Evolutionary conservation across 2,888 invertebrate species (phyloP).

Genomic region (Gonocerus acuteangulatus): DNA sequence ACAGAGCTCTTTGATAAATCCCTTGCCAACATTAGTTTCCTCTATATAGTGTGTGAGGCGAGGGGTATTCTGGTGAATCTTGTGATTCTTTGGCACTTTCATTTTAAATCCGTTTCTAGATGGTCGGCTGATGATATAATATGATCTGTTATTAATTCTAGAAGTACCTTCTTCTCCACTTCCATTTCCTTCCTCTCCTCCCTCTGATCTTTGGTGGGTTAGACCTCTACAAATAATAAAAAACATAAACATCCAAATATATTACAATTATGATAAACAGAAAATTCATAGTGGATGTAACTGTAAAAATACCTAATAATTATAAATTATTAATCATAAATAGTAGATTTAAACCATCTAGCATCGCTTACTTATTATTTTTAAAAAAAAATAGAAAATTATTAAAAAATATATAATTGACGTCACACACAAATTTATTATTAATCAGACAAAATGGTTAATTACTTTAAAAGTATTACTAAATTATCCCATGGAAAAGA

Average conservation of each 20-base stretch:
- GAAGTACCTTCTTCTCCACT: conserved; percentile 16
- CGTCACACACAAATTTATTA: too few species aligned
- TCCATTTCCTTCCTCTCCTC: conserved; percentile 2
- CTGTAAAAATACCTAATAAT: neutral
- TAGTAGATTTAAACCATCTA: neutral
- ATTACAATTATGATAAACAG: neutral
- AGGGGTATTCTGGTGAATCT: conserved; percentile 55
- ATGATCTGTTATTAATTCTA: conserved; percentile 4
- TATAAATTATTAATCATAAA: neutral
- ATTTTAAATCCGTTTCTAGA: conserved; percentile 17
- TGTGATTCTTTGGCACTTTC: conserved; percentile 38
- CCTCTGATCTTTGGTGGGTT: neutral
- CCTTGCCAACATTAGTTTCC: conserved; percentile 82
- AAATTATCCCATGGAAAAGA: too few species aligned
- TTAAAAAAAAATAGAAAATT: too few species aligned
- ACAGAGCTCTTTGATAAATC: conserved; percentile 70
- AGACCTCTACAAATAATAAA: neutral
- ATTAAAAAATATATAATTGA: too few species aligned
- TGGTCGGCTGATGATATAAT: conserved; percentile 31
- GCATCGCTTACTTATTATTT: too few species aligned
- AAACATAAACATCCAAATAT: neutral
- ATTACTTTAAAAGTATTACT: too few species aligned
- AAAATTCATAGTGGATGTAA: neutral
- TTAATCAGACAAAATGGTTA: too few species aligned
- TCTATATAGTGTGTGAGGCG: conserved; percentile 74